A percentile compares a stretch with the other conserved stretches of the same genome.
Evolutionary conservation across 2,113 vertebrate genomes (phyloP).

Genomic region (Erythrolamprus reginae): DNA sequence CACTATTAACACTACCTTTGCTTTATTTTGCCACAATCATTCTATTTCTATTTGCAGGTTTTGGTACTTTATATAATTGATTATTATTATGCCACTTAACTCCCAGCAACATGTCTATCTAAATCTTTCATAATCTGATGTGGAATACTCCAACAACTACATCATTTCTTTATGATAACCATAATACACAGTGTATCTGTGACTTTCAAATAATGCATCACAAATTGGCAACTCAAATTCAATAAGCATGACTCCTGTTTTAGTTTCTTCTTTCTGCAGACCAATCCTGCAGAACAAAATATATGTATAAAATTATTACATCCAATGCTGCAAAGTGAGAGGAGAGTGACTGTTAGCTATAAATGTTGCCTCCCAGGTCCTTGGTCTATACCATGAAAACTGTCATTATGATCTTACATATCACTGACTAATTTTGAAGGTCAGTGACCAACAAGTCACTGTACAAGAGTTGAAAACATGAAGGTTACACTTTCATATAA

Average conservation of each 20-base stretch:
- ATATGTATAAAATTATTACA: conserved; percentile 55
- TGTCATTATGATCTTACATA: conserved; percentile 55
- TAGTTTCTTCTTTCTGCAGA: conserved; percentile 48
- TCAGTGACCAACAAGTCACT: conserved; percentile 43
- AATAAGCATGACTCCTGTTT: conserved; percentile 46
- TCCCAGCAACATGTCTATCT: neutral
- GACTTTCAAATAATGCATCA: conserved; percentile 26
- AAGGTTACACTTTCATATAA: conserved; percentile 36
- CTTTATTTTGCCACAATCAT: neutral
- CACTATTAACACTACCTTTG: neutral
- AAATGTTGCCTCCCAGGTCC: conserved; percentile 58
- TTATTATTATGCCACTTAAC: neutral
- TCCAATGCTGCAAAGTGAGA: conserved; percentile 60
- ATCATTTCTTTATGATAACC: neutral
- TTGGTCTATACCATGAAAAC: conserved; percentile 54
- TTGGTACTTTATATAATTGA: neutral
- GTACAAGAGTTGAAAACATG: conserved; percentile 42
- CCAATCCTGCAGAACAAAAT: conserved; percentile 36
- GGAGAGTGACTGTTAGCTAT: conserved; percentile 55
- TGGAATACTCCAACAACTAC: neutral
- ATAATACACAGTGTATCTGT: conserved; percentile 21
- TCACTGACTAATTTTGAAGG: conserved; percentile 42
- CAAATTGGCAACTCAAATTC: conserved; percentile 35
- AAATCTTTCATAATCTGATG: neutral
- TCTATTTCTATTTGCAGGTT: neutral